phyloP scores from a whole-genome alignment of 2,797 vertebrate species.

The Phalloptychus januarius region DNA sequence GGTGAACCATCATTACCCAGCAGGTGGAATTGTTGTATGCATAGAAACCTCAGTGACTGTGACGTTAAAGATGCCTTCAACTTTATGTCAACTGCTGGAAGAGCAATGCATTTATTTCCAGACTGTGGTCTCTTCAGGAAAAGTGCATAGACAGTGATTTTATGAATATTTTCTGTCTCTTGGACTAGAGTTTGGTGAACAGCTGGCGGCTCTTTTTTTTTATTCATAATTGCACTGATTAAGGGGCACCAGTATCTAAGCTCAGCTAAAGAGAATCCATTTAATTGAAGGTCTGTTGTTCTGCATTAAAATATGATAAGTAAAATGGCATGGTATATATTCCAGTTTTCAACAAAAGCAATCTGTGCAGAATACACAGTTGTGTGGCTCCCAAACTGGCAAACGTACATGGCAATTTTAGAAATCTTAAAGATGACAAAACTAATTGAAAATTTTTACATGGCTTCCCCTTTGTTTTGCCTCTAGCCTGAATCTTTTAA shows the following conservation, averaged over 20 bases:
- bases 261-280: slow-evolving; percentile 35
- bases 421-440: slow-evolving; percentile 33
- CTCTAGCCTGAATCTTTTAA: slow-evolving; percentile 25
- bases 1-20: neutral
- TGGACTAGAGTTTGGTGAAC: slow-evolving; percentile 47
- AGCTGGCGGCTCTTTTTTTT: slow-evolving; percentile 58
- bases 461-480: slow-evolving; percentile 38
- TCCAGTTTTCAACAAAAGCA: slow-evolving; percentile 22
- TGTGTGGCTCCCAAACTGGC: slow-evolving; percentile 11
- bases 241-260: slow-evolving; percentile 42
- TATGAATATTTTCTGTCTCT: slow-evolving; percentile 32
- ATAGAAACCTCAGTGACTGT: neutral
- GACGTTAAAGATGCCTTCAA: neutral
- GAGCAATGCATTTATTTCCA: neutral
- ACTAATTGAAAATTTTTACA: slow-evolving; percentile 26
- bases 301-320: slow-evolving; percentile 45
- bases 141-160: slow-evolving; percentile 36
- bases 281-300: slow-evolving; percentile 57
- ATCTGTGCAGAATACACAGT: slow-evolving; percentile 9
- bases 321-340: slow-evolving; percentile 30
- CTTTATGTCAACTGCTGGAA: neutral
- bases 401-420: slow-evolving; percentile 2
- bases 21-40: neutral
- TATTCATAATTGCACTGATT: slow-evolving; percentile 49
- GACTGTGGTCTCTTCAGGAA: slow-evolving; percentile 11